Evolutionary conservation across 2,888 invertebrate species (phyloP).

Genomic region (Tiliacea aurago): DNA sequence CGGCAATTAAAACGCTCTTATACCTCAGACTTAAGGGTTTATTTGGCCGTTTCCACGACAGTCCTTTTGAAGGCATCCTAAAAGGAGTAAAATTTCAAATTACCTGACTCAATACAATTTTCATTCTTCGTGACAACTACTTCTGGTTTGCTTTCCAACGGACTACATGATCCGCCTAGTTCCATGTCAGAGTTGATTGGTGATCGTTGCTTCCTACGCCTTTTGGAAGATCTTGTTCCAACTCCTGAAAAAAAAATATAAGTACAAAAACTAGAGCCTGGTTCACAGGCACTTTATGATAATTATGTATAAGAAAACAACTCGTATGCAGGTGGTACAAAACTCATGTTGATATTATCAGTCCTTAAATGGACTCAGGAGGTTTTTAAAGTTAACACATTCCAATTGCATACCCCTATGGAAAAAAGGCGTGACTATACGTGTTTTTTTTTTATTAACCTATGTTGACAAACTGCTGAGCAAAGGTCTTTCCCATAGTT

Average conservation of each 20-base stretch:
- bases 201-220: conserved; percentile 32
- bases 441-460: too few species aligned
- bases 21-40: neutral
- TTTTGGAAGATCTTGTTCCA: conserved; percentile 25
- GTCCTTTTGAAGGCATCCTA: neutral
- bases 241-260: conserved; percentile 20
- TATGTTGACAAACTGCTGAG: too few species aligned
- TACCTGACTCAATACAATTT: conserved; percentile 66
- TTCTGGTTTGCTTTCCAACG: conserved; percentile 44
- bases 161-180: conserved; percentile 23
- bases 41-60: neutral
- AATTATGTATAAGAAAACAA: neutral
- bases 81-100: neutral
- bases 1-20: neutral
- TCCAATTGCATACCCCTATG: too few species aligned
- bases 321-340: neutral
- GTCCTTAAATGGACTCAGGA: too few species aligned
- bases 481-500: too few species aligned
- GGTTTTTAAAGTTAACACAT: too few species aligned
- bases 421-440: too few species aligned
- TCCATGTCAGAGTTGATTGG: conserved; percentile 31
- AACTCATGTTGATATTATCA: neutral
- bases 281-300: neutral
- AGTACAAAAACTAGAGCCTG: too few species aligned
- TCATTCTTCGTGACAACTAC: conserved; percentile 28